Percentiles rank a stretch among this genome's conserved stretches.
Conservation (phyloP, 2,797 vertebrate species). For the Pristis pectinata region DNA sequence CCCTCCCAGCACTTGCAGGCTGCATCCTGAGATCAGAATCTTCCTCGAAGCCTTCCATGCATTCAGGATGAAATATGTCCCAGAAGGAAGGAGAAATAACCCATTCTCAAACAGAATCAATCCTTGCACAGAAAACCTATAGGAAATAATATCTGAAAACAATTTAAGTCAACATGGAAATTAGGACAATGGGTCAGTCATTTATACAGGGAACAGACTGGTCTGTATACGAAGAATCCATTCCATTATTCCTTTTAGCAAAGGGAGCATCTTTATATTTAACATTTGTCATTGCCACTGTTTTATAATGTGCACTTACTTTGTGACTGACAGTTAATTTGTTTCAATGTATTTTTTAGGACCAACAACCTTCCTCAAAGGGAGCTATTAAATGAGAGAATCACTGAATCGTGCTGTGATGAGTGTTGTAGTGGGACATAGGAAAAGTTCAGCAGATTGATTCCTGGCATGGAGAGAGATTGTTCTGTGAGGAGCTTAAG, state of each 20-base stretch:
- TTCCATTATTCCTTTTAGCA: conserved; percentile 58
- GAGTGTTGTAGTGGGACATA: conserved; percentile 74
- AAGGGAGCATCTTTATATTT: conserved; percentile 64
- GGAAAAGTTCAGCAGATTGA: too few relatives aligned
- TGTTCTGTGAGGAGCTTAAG: too few relatives aligned
- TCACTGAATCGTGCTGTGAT: conserved; percentile 70
- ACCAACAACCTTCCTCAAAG: conserved; percentile 97
- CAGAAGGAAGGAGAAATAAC: background rate
- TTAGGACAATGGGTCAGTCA: conserved; percentile 41
- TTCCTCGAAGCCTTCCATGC: background rate
- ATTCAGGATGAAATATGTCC: background rate
- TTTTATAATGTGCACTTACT: conserved; percentile 97
- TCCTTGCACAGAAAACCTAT: background rate
- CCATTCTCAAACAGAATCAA: background rate
- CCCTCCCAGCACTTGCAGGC: background rate
- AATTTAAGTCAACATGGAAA: conserved; percentile 37
- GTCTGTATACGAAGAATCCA: conserved; percentile 37
- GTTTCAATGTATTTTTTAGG: conserved; percentile 94
- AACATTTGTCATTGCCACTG: conserved; percentile 86
- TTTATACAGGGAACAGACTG: conserved; percentile 51
- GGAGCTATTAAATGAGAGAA: conserved; percentile 65
- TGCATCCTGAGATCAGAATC: background rate
- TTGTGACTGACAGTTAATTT: conserved; percentile 95
- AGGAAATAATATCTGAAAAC: background rate
- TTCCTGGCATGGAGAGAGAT: too few relatives aligned